Evolutionary conservation across 2,888 invertebrate genomes (phyloP).

Genomic region (Limnephilus auricula): DNA sequence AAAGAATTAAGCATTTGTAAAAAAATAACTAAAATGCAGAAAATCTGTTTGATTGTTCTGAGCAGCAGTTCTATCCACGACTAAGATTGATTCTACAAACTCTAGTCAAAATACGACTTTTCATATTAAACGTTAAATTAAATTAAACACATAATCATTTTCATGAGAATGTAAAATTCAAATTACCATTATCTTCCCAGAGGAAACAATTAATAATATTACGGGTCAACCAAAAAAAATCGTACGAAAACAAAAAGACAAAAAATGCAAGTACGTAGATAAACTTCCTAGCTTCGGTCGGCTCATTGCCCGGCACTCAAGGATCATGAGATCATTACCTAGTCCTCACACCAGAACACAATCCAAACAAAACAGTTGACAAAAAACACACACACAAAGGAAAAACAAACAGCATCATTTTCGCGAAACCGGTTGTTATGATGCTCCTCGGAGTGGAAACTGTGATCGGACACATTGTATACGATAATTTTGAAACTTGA

Average conservation of each 20-base stretch:
- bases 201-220: neutral
- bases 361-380: conserved; percentile 26
- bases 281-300: conserved; percentile 27
- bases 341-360: conserved; percentile 14
- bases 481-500: neutral
- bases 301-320: conserved; percentile 26
- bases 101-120: neutral
- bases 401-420: neutral
- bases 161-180: neutral
- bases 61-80: too few species aligned
- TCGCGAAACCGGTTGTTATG: conserved; percentile 36
- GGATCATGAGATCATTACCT: conserved; percentile 40
- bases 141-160: neutral
- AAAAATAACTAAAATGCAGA: too few species aligned
- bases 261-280: neutral
- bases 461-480: conserved; percentile 25
- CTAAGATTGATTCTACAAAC: neutral
- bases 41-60: too few species aligned
- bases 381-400: conserved; percentile 3
- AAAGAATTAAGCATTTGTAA: too few species aligned
- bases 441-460: conserved; percentile 45
- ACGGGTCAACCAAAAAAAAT: neutral
- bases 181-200: neutral
- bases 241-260: neutral
- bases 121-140: neutral